Base-by-base conservation (phyloP, 2,797 vertebrate species). In the Amblyopsis hoosieri region DNA sequence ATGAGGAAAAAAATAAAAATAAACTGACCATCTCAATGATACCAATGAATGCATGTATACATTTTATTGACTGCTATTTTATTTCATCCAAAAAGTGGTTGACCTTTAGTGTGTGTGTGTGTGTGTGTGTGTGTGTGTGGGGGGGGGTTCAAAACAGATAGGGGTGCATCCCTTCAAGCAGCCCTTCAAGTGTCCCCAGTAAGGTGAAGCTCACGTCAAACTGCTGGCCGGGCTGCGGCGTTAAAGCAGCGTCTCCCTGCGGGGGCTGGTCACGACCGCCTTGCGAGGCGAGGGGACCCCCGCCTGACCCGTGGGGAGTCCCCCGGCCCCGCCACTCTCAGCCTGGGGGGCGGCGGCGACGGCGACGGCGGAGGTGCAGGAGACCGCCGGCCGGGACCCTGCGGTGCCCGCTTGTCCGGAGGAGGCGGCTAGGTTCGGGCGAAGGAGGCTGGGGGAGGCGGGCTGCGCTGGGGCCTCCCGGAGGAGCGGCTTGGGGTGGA, bases 181-280 rank as follows among this genome's bases (percentile, higher is more conserved):
- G 1, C 54, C 29, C 51, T 3, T 70, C 51, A 73, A 15, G 10
- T 63, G 5, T 69, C 45, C 48, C 67, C 23, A 71, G n/a, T 14
- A 54, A 61, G 12, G 57, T 67, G 73, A 58, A 82, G 83, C 90
- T 91, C 89, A 91, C 90, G 1, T 90, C 58, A 68, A 66, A 63
- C 64, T 85, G 66, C 74, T 45, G 80, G 70, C 69, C 71, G 74
- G 71, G 71, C 31, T 4, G 23, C 11, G 29, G 54, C 53, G 64
- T 82, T 91, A 93, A 4, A 93, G 89, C 57, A 90, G 85, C 56
- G 89, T 93, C 81, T 93, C 90, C 71, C 73, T 90, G 72, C 81
- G 83, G 65, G 87, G 87, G 74, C 75, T 83, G 70, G 61, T 64
- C 60, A 77, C 67, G 14, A 56, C 74, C 51, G 73, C 49, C 66